Evolutionary conservation across 2,113 vertebrate genomes (phyloP).

Genomic region (Cochlearius cochlearius): DNA sequence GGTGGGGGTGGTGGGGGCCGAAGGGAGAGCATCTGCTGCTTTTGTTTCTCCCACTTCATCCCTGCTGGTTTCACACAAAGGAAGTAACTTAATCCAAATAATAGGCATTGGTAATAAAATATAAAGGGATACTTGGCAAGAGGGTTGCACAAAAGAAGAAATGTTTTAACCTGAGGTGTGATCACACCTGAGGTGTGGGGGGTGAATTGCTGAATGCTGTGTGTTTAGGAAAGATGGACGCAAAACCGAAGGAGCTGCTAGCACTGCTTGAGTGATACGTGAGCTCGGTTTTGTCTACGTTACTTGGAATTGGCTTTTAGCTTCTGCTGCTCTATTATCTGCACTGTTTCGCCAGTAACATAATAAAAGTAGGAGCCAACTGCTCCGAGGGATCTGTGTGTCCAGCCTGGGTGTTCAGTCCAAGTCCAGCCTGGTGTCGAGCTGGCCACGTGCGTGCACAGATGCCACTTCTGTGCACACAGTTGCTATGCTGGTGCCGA

Average conservation of each 20-base stretch:
- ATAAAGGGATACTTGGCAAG: neutral
- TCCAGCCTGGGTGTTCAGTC: neutral
- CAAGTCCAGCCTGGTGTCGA: neutral
- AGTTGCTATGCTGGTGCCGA: neutral
- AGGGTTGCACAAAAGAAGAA: neutral
- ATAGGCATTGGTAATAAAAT: neutral
- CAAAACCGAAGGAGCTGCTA: neutral
- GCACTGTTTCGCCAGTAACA: neutral
- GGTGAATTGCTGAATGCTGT: neutral
- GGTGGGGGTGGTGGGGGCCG: neutral
- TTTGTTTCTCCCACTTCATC: neutral
- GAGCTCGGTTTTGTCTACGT: rapidly evolving
- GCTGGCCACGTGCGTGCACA: neutral
- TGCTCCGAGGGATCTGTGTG: neutral
- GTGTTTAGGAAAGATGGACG: neutral
- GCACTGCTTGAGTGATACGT: rapidly evolving
- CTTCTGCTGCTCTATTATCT: neutral
- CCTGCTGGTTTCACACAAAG: neutral
- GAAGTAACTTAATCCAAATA: neutral
- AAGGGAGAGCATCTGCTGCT: neutral
- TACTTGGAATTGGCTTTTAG: neutral
- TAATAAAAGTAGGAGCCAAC: neutral
- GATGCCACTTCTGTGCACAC: neutral
- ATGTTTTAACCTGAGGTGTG: neutral
- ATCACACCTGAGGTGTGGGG: neutral